Percentiles rank a stretch among this genome's conserved stretches.
These are phyloP conservation scores for Autographa gamma DNA, from an alignment of 2,888 invertebrate genomes.

Conservation along the genomic window DNA sequence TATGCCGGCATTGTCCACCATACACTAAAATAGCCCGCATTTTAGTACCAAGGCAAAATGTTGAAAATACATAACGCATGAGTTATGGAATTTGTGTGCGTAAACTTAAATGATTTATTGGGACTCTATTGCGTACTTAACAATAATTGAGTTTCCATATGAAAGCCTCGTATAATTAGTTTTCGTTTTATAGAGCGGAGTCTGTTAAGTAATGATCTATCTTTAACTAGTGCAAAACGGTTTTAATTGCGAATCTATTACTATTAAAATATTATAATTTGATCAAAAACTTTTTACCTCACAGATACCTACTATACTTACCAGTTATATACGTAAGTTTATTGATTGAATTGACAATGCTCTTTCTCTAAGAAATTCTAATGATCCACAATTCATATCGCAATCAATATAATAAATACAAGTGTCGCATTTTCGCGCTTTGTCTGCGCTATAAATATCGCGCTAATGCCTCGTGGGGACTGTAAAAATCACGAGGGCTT, in stretches of 20 bases:
- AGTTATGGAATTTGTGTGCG: constrained; percentile 67
- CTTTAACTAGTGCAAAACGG: constrained; percentile 21
- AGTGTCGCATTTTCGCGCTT: constrained; percentile 52
- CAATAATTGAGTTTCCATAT: constrained; percentile 50
- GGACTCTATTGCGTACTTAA: constrained; percentile 59
- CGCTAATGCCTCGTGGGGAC: constrained; percentile 57
- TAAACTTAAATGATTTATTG: constrained; percentile 76
- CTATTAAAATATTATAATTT: neutral
- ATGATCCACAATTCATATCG: constrained; percentile 42
- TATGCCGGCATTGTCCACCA: constrained; percentile 74
- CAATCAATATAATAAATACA: constrained; percentile 52
- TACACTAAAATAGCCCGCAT: constrained; percentile 81
- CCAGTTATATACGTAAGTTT: too few species aligned
- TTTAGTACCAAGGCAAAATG: constrained; percentile 73
- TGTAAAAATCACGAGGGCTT: constrained; percentile 77
- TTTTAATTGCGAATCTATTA: constrained; percentile 23
- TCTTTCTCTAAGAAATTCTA: constrained; percentile 13
- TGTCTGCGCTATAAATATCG: constrained; percentile 61
- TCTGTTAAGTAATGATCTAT: constrained; percentile 45
- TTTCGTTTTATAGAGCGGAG: constrained; percentile 44
- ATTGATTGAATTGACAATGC: too few species aligned
- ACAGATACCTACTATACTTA: too few species aligned
- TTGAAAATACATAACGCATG: constrained; percentile 77
- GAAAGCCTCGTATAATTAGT: constrained; percentile 47
- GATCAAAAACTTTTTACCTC: too few species aligned